Evolutionary conservation across 2,797 vertebrate species (phyloP).

Genomic region (Tachyglossus aculeatus): DNA sequence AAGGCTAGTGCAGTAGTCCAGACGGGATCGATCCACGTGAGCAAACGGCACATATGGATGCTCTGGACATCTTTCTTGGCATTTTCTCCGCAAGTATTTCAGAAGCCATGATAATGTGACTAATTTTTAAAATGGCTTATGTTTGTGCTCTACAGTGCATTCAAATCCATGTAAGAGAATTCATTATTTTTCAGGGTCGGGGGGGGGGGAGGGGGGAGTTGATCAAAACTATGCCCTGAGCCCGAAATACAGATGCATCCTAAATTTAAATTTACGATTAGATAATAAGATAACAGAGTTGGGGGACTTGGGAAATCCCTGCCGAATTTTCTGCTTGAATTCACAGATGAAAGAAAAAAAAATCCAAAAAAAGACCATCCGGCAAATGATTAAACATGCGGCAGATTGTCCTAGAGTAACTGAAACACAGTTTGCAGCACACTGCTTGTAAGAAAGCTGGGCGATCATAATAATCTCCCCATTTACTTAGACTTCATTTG

Average conservation of each 20-base stretch:
- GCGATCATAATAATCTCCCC: conserved; percentile 17
- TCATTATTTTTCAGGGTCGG: too few relatives aligned
- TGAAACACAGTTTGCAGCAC: neutral
- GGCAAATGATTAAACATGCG: neutral
- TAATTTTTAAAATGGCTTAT: neutral
- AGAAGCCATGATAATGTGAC: neutral
- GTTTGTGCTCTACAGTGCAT: neutral
- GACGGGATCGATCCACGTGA: too few relatives aligned
- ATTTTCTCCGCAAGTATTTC: neutral
- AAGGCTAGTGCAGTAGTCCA: too few relatives aligned
- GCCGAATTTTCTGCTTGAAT: conserved; percentile 21
- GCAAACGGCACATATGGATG: too few relatives aligned
- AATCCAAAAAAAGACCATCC: neutral
- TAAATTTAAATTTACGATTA: conserved; percentile 9
- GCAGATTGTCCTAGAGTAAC: neutral
- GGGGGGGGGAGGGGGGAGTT: too few relatives aligned
- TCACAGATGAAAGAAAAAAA: neutral
- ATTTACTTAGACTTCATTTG: neutral
- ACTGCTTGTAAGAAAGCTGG: conserved; percentile 18
- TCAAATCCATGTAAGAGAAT: too few relatives aligned
- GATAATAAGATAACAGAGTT: neutral
- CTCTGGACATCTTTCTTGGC: too few relatives aligned
- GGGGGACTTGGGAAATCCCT: neutral
- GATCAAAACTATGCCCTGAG: too few relatives aligned
- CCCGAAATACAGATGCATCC: neutral